These are phyloP conservation scores for Harpagoxenus sublaevis DNA, from an alignment of 2,888 invertebrate species.

Conservation along the genomic window DNA sequence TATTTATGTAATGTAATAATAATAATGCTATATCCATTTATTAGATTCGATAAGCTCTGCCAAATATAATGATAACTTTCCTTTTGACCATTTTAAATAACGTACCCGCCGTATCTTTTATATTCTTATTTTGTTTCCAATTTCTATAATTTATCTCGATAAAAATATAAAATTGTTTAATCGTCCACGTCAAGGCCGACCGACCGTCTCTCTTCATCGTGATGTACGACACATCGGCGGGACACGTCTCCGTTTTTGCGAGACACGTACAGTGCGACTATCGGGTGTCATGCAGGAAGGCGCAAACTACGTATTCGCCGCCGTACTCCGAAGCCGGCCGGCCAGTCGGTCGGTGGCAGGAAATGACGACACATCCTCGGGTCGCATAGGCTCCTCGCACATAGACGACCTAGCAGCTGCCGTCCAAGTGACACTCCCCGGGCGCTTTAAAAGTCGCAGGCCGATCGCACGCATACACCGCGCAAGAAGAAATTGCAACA, in stretches of 20 bases:
- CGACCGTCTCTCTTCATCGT: neutral
- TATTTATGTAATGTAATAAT: neutral
- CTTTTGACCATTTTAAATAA: neutral
- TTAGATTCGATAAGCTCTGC: neutral
- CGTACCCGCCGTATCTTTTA: neutral
- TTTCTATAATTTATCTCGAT: neutral
- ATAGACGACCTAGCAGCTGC: constrained; percentile 78
- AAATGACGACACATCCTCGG: constrained; percentile 82
- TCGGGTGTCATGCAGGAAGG: constrained; percentile 18
- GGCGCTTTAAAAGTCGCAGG: constrained; percentile 70
- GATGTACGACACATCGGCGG: neutral
- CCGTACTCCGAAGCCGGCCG: neutral
- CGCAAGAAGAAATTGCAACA: constrained; percentile 51
- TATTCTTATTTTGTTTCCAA: neutral
- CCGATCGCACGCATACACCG: constrained; percentile 58
- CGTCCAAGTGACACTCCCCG: constrained; percentile 79
- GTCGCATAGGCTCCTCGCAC: constrained; percentile 58
- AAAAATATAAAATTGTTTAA: neutral
- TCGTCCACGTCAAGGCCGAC: neutral
- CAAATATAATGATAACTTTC: neutral
- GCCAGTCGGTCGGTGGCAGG: constrained; percentile 70
- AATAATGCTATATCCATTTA: neutral
- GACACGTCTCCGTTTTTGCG: constrained; percentile 15
- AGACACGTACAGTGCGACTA: constrained; percentile 5
- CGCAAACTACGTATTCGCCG: constrained; percentile 10